Evolutionary conservation across 2,888 invertebrate species (phyloP), one percentile per base, ranked within the genome.

Genomic region (Nysson spinosus): DNA sequence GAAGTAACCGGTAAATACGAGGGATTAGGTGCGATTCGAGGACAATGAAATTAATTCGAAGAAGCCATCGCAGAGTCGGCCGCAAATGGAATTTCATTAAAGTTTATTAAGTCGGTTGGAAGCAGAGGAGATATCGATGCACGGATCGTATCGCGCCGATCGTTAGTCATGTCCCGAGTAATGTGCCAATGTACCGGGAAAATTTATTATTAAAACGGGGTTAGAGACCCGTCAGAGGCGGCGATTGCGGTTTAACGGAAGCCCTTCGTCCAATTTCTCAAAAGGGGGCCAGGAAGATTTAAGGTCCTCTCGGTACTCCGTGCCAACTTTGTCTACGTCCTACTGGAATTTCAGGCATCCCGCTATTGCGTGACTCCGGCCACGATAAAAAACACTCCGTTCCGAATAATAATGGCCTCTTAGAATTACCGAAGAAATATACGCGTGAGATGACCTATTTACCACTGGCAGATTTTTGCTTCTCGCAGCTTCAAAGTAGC

Each of bases 51-150:
- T 1, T 61, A 44, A 16, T 35, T 51, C 17, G 4, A 35, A 4
- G 11, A 1, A 17, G 6, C 12, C 22, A 4, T 3, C 19, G 6
- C 20, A 26, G 34, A 11, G 22, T 24, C 34, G n/a, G 19, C 32
- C 7, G 16, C 40, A 9, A 47, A 51, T 35, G 63, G 60, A 60
- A 54, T 60, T 58, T 64, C 44, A 49, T 54, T 39, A 60, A 49
- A 60, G 35, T 60, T 60, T 34, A 56, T 50, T 49, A 44, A 54
- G 42, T 26, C 46, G 46, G 22, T 24, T 24, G 11, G 11, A 44
- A 26, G 14, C 43, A 14, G 17, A 17, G 16, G 34, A 49, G 34
- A 22, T 46, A 46, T 50, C 39, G 28, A 46, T 56, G 46, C 52
- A 26, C 46, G 40, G 4, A 12, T 44, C 28, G 32, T 30, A 9